Evolutionary conservation across 1,140 invertebrate genomes (phyloP), one percentile per base, ranked within the genome.

Genomic region (Arion vulgaris): DNA sequence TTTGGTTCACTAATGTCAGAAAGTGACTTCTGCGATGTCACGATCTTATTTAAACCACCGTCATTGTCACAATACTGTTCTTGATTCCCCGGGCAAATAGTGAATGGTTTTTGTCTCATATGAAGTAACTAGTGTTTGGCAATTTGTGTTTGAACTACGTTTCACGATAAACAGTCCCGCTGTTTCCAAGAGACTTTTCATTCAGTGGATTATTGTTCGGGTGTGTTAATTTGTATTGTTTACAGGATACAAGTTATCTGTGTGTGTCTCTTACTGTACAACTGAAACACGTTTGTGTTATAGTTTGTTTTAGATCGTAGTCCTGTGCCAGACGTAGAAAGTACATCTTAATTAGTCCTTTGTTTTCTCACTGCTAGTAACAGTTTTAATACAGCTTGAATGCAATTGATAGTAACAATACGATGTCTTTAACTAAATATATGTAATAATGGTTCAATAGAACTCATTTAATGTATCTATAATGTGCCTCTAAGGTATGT

Each of bases 31-130:
- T 66, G n/a, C 11, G 28, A 7, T 66, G 17, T 32, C 28, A n/a
- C 32, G n/a, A 66, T 66, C 62, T 32, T 66, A 66, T 66, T 66
- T 66, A 66, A 66, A 66, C 62, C 62, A 57, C 28, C 28, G 62
- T 32, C n/a, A 1, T 13, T 32, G n/a, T 66, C n/a, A 66, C 62
- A 66, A 66, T 66, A 66, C 62, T 17, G 62, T 66, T 66, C 32
- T 66, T 66, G 62, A 66, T 66, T 7, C 5, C 62, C 62, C 28
- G 11, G n/a, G 62, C 62, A 66, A 66, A 66, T 66, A 66, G 62
- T 66, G 62, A 66, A 28, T 32, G 28, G n/a, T 66, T 66, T 66
- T 66, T 66, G 62, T 66, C 62, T 5, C 11, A 26, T n/a, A 66
- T 66, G 62, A 66, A 66, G 32, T 32, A 66, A 23, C 62, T 17